A percentile compares a stretch with the other conserved stretches of the same genome.
These are phyloP conservation scores for Xyrauchen texanus DNA, from an alignment of 2,113 vertebrate genomes.

Conservation along the genomic window DNA sequence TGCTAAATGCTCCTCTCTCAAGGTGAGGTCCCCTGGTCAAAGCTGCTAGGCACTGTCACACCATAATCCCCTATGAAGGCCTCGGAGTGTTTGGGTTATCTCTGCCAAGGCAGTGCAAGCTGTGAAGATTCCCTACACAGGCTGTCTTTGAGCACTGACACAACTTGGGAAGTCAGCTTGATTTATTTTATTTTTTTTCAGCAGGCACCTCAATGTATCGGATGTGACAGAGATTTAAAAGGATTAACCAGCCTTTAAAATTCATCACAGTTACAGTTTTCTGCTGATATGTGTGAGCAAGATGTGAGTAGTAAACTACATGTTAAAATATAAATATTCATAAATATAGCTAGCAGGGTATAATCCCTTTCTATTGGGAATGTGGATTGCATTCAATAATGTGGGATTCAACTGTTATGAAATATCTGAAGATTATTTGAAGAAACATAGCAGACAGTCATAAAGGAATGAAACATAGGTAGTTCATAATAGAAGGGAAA, in stretches of 20 bases:
- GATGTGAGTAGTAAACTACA: too few species aligned
- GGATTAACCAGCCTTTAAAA: conserved; percentile 53
- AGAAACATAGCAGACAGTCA: too few species aligned
- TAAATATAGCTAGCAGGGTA: conserved; percentile 19
- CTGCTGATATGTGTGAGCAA: too few species aligned
- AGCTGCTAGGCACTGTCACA: not conserved
- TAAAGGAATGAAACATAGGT: too few species aligned
- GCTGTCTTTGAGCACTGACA: too few species aligned
- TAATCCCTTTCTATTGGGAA: conserved; percentile 29
- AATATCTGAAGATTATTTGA: conserved; percentile 24
- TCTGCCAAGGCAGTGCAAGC: conserved; percentile 24
- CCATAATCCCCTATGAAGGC: conserved; percentile 7
- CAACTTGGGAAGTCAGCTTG: too few species aligned
- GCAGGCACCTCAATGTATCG: too few species aligned
- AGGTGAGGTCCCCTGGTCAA: conserved; percentile 44
- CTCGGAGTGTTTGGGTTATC: conserved; percentile 29
- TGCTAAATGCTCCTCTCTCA: conserved; percentile 32
- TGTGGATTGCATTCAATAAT: not conserved
- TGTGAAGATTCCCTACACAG: conserved; percentile 23
- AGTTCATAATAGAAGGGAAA: too few species aligned
- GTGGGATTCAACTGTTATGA: conserved; percentile 26
- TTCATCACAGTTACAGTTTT: conserved; percentile 34
- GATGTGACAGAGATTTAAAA: conserved; percentile 50
- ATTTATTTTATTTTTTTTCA: too few species aligned
- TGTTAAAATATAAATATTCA: conserved; percentile 42